A percentile compares a stretch with the other conserved stretches of the same genome.
Conservation (phyloP, 2,888 invertebrate species). For the Apodemia hepburni region DNA sequence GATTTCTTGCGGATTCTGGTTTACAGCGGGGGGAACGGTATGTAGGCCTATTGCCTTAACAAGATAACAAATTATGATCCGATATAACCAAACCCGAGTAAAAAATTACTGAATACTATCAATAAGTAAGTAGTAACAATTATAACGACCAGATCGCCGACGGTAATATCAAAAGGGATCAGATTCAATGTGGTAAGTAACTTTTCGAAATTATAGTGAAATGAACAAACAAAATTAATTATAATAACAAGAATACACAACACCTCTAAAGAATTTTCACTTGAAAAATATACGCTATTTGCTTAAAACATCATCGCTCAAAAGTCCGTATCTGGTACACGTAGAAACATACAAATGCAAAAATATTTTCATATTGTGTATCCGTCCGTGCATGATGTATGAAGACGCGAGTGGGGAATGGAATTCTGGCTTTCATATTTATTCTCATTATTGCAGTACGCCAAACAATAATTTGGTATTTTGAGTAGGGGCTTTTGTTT, state of each 20-base stretch:
- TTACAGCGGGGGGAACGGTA: too few species aligned
- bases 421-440: conserved; percentile 6
- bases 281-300: conserved; percentile 7
- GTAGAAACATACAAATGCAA: conserved; percentile 12
- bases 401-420: conserved; percentile 13
- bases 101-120: too few species aligned
- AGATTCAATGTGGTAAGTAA: background rate
- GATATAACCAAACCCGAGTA: too few species aligned
- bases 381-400: conserved; percentile 13
- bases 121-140: too few species aligned
- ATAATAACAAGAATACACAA: conserved; percentile 2
- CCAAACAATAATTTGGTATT: conserved; percentile 11
- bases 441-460: conserved; percentile 12
- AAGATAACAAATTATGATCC: too few species aligned
- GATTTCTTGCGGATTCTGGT: too few species aligned
- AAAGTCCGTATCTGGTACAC: conserved; percentile 14
- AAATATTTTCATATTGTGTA: conserved; percentile 12
- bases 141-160: too few species aligned
- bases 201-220: too few species aligned
- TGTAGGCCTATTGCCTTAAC: too few species aligned
- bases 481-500: conserved; percentile 8
- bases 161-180: too few species aligned
- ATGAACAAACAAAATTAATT: background rate
- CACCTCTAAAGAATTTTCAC: conserved; percentile 10
- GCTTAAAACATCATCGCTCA: conserved; percentile 11